Conservation (phyloP, 2,113 vertebrate genomes). For the Cyanoderma ruficeps region DNA sequence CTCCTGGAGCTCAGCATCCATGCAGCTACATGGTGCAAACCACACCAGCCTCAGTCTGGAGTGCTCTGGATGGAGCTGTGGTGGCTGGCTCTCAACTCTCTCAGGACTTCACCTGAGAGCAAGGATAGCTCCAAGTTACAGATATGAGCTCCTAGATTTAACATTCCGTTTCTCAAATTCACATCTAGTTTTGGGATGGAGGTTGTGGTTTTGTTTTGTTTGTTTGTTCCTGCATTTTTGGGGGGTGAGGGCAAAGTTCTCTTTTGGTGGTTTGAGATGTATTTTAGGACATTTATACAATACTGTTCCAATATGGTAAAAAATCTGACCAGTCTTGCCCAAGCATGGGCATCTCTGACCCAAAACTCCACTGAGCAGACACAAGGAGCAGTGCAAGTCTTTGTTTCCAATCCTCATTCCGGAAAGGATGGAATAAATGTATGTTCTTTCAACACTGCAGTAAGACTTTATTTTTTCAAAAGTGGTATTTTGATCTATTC, state of each 20-base stretch:
- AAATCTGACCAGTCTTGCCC: neutral
- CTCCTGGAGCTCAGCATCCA: neutral
- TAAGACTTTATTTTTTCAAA: neutral
- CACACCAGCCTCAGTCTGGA: rapidly evolving
- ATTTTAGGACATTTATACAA: neutral
- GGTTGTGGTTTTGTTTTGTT: neutral
- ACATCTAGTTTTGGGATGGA: neutral
- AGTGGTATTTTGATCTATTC: neutral
- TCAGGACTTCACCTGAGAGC: neutral
- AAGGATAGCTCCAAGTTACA: neutral
- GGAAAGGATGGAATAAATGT: neutral
- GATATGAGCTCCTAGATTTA: neutral
- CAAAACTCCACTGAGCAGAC: neutral
- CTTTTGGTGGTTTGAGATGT: neutral
- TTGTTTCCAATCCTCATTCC: neutral
- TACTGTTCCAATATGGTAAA: neutral
- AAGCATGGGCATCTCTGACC: neutral
- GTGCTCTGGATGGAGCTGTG: neutral
- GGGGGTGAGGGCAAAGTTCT: rapidly evolving
- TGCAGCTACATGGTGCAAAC: rapidly evolving
- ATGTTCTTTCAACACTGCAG: neutral
- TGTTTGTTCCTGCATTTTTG: neutral
- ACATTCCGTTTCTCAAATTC: neutral
- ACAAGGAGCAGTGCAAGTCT: neutral
- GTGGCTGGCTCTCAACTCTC: neutral